These are phyloP conservation scores for Chymomyza fuscimana DNA, from an alignment of 2,888 invertebrate genomes.

Conservation along the genomic window DNA sequence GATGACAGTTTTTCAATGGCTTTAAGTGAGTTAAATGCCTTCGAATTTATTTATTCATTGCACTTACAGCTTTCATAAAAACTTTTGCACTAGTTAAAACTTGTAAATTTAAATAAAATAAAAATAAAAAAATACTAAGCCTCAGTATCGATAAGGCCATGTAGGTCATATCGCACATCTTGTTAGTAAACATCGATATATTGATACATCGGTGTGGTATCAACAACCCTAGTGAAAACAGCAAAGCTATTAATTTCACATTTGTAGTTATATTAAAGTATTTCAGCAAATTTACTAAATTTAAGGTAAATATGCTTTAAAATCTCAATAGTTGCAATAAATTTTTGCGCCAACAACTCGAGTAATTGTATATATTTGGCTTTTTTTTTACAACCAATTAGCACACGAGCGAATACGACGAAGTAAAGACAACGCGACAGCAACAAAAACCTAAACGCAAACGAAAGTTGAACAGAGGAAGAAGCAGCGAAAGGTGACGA, in stretches of 20 bases:
- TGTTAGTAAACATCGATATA: no score
- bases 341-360: not conserved
- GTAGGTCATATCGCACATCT: not conserved
- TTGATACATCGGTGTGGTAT: not conserved
- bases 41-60: not conserved
- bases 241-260: not conserved
- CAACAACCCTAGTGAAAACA: not conserved
- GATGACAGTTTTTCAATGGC: not conserved
- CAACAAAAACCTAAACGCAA: constrained; percentile 12
- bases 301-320: not conserved
- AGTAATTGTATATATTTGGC: not conserved
- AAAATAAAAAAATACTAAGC: not conserved
- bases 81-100: no score
- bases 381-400: not conserved
- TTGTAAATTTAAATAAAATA: not conserved
- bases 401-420: constrained; percentile 18
- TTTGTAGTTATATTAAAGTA: not conserved
- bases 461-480: constrained; percentile 27
- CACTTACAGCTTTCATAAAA: not conserved
- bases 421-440: constrained; percentile 51
- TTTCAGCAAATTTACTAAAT: not conserved
- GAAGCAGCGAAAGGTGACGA: constrained; percentile 46
- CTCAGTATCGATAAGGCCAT: not conserved
- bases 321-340: not conserved
- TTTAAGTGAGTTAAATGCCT: not conserved